Evolutionary conservation across 23 tunicate genomes (phyloP), one percentile per base, ranked within the genome.

Genomic region (Styela plicata): DNA sequence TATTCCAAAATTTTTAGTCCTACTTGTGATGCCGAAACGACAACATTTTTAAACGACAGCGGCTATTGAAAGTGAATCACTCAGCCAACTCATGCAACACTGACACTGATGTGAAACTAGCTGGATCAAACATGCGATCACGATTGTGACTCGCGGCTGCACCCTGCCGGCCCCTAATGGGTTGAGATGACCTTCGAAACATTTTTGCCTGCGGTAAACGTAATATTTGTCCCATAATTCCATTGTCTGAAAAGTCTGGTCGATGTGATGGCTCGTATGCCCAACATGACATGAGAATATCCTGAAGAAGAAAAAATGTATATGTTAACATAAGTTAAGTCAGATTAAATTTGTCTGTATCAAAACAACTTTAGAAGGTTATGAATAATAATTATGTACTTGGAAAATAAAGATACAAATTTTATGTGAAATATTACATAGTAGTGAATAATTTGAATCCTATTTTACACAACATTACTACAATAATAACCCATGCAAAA

Each of bases 221-320:
- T 64, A 83, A 63, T 23, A 87, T 84, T 2, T 67, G 63, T 1
- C 86, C 91, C 91, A 81, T 82, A 78, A 87, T 83, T 24, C 91
- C 91, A 24, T 35, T 33, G 74, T 85, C 89, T 34, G 83, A 79
- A 74, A 92, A 92, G 24, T 87, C 89, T 0, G 87, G 97, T n/a
- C 97, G 83, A 7, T 69, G 70, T 17, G 79, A 68, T 2, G 91
- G 88, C 34, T 84, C 86, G 57, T 61, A 78, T 2, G 89, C 64
- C 97, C 97, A 92, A 36, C 85, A 83, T 31, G 79, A 69, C 91
- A 87, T 87, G 33, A 92, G 76, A 34, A 92, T 82, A 74, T 92
- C 97, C 88, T 87, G 79, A 1, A 79, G 1, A 24, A 44, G 23
- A 26, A 13, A 33, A 1, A 33, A 33, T 44, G 13, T n/a, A n/a